Evolutionary conservation across 2,888 invertebrate species (phyloP), one percentile per base, ranked within the genome.

Genomic region (Drosophila anomalipes): DNA sequence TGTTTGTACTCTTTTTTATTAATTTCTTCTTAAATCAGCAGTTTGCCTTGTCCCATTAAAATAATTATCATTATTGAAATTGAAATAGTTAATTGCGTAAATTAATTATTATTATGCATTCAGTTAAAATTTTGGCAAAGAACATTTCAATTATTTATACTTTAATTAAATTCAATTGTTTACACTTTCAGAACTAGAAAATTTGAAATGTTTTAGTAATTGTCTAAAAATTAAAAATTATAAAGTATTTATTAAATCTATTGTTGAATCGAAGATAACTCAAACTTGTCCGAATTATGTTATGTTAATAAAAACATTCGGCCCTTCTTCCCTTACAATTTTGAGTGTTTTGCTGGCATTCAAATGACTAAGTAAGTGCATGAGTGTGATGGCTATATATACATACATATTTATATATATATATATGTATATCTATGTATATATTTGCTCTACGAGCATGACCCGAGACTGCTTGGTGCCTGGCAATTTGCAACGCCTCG

Each of bases 401-500:
- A 35, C 12, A 32, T 63, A 47, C 57, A 39, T 61, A 26, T 44
- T 14, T 59, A 16, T 39, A 19, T 14, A 12, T 12, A 12, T 58
- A 33, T 47, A 7, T 37, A 16, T 30, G 22, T 28, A 22, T 30
- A 28, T 57, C 19, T 57, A 44, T 63, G 33, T 61, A 30, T 60
- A 41, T 61, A 60, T 67, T 39, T 75, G 58, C 26, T 71, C 49
- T 71, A 79, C 79, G 63, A 79, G 81, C 72, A 70, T 82, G 81
- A 79, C 79, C 81, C 78, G 69, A 81, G 77, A 68, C 73, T 70
- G 72, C 70, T 61, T 77, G 79, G 81, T 81, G 79, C 79, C 81
- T 81, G 68, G 69, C 70, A 77, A 80, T 83, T 80, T 75, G 81
- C 74, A 74, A 68, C 63, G 79, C 70, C 84, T 81, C 81, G 72